phyloP scores from a whole-genome alignment of 2,113 vertebrate species.

The Felis catus region F.catus_Fca126_mat1.0 CM031420.1:54329001-54329500 shows the following conservation, averaged over 20 bases:
- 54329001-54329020: conserved; percentile 9
- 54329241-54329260: conserved; percentile 14
- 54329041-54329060: background rate
- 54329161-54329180: background rate
- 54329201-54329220: background rate
- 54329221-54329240: conserved; percentile 31
- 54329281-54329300: background rate
- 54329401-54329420: background rate
- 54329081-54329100: background rate
- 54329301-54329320: conserved; percentile 29
- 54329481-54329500: background rate
- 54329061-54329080: background rate
- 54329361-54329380: background rate
- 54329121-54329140: conserved; percentile 36
- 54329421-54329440: background rate
- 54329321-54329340: background rate
- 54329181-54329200: background rate
- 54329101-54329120: conserved; percentile 28
- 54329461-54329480: conserved; percentile 14
- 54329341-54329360: conserved; percentile 33
- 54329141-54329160: background rate
- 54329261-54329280: conserved; percentile 42
- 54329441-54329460: background rate
- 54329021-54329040: background rate
- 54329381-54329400: background rate